Percentiles rank a stretch among this genome's conserved stretches.
These are phyloP conservation scores for Ceuthmochares aereus DNA, from an alignment of 2,113 vertebrate species.

Conservation along the genomic window DNA sequence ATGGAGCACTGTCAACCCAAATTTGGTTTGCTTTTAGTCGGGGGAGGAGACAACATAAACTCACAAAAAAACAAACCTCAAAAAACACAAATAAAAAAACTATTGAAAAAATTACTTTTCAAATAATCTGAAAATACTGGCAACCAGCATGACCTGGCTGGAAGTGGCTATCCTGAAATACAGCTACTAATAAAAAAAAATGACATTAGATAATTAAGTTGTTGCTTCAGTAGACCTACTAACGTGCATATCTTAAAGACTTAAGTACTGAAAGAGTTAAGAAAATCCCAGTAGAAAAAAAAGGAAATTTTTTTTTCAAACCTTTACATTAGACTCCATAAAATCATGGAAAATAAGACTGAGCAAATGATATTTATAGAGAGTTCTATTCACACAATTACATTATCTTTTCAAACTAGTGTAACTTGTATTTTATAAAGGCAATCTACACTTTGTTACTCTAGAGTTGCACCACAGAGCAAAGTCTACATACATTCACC, in stretches of 20 bases:
- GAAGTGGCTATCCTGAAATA: background rate
- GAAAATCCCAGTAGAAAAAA: background rate
- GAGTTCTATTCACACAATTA: background rate
- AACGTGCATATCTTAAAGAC: background rate
- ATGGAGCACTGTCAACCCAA: background rate
- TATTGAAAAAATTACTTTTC: background rate
- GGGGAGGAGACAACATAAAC: fast-evolving
- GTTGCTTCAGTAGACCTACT: background rate
- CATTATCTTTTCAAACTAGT: background rate
- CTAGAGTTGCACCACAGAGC: background rate
- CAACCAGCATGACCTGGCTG: background rate
- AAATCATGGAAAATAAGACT: background rate
- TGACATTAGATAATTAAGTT: background rate
- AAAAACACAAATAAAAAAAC: background rate
- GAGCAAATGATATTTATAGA: background rate
- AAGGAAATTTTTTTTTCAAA: background rate
- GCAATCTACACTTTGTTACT: background rate
- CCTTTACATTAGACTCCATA: background rate
- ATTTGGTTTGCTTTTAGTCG: background rate
- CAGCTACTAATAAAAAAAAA: background rate
- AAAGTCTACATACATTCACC: background rate
- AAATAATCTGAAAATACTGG: background rate
- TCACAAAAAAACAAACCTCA: background rate
- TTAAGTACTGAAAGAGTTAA: background rate
- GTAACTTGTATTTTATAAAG: background rate